These are phyloP conservation scores for Laspeyria flexula DNA, from an alignment of 2,888 invertebrate species.

Conservation along the genomic window DNA sequence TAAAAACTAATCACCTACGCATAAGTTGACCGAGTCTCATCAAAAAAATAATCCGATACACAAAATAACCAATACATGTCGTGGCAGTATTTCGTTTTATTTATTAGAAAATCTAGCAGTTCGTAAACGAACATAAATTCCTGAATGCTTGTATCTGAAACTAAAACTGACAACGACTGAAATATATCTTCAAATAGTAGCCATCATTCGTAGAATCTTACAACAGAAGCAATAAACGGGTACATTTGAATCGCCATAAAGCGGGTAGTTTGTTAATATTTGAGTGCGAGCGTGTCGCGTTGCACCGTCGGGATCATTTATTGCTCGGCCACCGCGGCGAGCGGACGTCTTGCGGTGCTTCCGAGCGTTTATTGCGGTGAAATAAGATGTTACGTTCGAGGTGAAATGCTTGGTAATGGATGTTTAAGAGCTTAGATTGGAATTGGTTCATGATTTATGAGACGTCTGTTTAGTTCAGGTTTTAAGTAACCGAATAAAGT, in stretches of 20 bases:
- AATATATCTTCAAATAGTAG: slow-evolving; percentile 24
- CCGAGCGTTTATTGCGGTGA: slow-evolving; percentile 59
- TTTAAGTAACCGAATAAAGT: not conserved
- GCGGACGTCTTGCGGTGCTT: slow-evolving; percentile 63
- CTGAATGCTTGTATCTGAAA: not conserved
- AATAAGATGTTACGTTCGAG: slow-evolving; percentile 28
- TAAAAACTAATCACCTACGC: too few species aligned
- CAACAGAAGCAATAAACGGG: slow-evolving; percentile 60
- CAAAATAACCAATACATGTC: too few species aligned
- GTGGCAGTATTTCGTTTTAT: too few species aligned
- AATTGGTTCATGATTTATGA: slow-evolving; percentile 2
- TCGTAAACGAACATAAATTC: too few species aligned
- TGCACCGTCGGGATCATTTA: slow-evolving; percentile 65
- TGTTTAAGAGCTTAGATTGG: slow-evolving; percentile 18
- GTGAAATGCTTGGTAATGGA: slow-evolving; percentile 25
- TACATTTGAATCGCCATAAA: slow-evolving; percentile 68
- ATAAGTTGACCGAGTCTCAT: too few species aligned
- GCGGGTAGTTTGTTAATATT: slow-evolving; percentile 82
- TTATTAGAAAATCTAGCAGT: too few species aligned
- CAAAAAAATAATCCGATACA: too few species aligned
- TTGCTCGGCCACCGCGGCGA: slow-evolving; percentile 57
- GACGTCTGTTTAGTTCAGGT: not conserved
- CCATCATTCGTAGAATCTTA: slow-evolving; percentile 47
- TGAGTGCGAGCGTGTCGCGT: slow-evolving; percentile 66
- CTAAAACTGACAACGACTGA: not conserved